Evolutionary conservation across 2,888 invertebrate species (phyloP).

Genomic region (Mythimna albipuncta): DNA sequence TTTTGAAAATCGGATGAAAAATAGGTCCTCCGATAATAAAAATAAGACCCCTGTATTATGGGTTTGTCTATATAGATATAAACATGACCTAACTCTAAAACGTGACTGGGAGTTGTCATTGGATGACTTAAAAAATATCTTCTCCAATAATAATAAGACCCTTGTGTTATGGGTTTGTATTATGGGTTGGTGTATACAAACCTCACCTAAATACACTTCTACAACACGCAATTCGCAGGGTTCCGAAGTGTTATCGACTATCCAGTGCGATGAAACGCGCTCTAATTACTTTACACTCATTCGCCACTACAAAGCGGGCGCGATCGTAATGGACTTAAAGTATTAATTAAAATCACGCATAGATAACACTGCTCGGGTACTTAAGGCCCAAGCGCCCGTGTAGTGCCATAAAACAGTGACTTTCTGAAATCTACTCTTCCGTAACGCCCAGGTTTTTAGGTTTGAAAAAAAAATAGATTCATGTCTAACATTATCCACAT

Average conservation of each 20-base stretch:
- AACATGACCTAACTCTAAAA: no score
- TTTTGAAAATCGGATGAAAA: no score
- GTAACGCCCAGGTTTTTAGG: no score
- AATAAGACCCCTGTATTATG: no score
- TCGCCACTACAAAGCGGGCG: slow-evolving; percentile 14
- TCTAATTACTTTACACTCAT: slow-evolving; percentile 10
- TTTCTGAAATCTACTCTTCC: no score
- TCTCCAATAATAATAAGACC: not conserved
- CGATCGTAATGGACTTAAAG: not conserved
- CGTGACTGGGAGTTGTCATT: not conserved
- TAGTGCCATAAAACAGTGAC: no score
- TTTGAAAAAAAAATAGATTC: no score
- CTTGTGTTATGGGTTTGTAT: not conserved
- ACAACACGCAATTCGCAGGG: not conserved
- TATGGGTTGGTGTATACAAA: not conserved
- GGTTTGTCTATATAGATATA: no score
- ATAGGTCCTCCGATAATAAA: no score
- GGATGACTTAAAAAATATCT: not conserved
- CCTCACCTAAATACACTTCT: not conserved
- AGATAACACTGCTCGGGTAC: slow-evolving; percentile 11
- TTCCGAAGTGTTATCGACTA: not conserved
- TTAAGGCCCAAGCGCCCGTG: not conserved
- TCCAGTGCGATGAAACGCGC: not conserved
- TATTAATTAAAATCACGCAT: slow-evolving; percentile 19
- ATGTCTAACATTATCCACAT: no score